These are phyloP conservation scores for Ptilonorhynchus violaceus DNA, from an alignment of 2,113 vertebrate genomes.

Conservation along the genomic window DNA sequence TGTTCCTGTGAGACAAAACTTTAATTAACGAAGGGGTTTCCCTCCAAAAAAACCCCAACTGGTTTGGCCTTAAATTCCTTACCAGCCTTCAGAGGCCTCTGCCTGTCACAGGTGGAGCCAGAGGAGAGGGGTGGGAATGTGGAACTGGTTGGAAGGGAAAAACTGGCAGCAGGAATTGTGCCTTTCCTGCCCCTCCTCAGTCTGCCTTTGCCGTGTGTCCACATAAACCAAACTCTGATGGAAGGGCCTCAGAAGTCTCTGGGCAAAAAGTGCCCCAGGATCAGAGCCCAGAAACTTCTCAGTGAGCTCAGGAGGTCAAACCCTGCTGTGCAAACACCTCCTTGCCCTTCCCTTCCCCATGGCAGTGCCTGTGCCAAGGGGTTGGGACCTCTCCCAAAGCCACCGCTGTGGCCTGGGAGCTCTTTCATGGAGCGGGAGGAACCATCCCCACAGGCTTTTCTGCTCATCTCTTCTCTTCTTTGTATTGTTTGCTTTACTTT, in stretches of 20 bases:
- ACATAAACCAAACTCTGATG: neutral
- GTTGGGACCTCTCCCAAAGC: neutral
- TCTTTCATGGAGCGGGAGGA: neutral
- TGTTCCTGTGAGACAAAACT: neutral
- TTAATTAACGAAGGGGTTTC: neutral
- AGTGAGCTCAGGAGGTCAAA: neutral
- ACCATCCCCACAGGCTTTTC: fast-evolving
- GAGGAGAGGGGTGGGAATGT: neutral
- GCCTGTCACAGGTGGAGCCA: neutral
- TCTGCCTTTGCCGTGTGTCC: neutral
- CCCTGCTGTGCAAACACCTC: neutral
- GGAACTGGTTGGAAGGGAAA: neutral
- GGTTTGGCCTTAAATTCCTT: neutral
- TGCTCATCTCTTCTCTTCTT: too few species aligned
- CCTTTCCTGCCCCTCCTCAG: neutral
- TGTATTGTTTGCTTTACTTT: neutral
- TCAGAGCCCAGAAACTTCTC: neutral
- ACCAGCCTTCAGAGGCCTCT: neutral
- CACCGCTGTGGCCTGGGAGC: neutral
- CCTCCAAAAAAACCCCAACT: neutral
- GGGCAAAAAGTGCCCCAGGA: neutral
- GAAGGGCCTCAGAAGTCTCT: neutral
- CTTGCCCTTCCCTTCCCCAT: fast-evolving
- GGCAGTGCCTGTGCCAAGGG: neutral
- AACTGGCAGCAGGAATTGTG: neutral